Base-by-base conservation (phyloP, 2,888 invertebrate species). In the Habrosyne pyritoides region DNA sequence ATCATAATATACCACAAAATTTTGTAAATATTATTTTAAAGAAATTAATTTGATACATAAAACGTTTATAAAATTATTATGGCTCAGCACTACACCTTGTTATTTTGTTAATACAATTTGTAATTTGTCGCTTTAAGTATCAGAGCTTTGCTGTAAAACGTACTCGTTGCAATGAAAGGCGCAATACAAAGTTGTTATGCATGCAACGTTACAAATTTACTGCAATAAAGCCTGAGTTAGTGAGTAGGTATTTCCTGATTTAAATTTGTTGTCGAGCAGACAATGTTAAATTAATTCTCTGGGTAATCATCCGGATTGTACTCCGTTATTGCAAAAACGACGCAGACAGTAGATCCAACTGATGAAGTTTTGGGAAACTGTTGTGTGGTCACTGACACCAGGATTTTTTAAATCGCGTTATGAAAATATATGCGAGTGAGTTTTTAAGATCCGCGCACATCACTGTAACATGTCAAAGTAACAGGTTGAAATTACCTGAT, bases 171-270 rank as follows among this genome's bases (percentile, higher is more conserved):
- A 42, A 42, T 42, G 8, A 42, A 42, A 42, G n/a, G 42, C 42
- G 14, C 42, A 7, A 42, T 42, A 42, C 42, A 42, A 42, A 42
- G 42, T 42, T 18, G 42, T 42, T 42, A 47, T 53, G 55, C 24
- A 47, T 53, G 55, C 24, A 46, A 21, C 47, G 30, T 54, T 63
- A 59, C 49, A 56, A 60, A 59, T 48, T 51, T 21, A 52, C 21
- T 14, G 49, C 54, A 57, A 56, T 56, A 57, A 53, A 54, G 2
- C 52, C 22, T 4, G 46, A 47, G n/a, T 49, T 24, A 47, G 18
- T 47, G 24, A 49, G 12, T 49, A 7, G 12, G 49, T 14, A 53
- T 52, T 54, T 53, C 54, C 18, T 51, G 56, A 58, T 56, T 55
- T 30, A 22, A 52, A 46, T 52, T 56, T 53, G 33, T 51, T 55